A percentile compares a stretch with the other conserved stretches of the same genome.
phyloP scores from a whole-genome alignment of 2,888 invertebrate genomes.

The Lasioglossum calceatum region DNA sequence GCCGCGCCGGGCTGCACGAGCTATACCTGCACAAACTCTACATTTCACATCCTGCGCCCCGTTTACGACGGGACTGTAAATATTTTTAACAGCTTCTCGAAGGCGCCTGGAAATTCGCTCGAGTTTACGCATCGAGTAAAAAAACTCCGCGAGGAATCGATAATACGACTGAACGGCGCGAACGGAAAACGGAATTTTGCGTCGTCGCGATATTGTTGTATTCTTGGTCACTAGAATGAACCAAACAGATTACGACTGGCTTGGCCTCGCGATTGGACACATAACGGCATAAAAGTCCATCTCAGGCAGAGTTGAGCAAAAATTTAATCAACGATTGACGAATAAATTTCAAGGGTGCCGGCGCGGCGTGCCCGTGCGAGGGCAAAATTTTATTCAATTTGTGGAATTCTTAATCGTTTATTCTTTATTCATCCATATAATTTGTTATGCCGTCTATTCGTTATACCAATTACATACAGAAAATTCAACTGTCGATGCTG shows the following conservation, averaged over 20 bases:
- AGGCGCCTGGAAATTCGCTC: conserved; percentile 11
- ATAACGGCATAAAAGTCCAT: no score
- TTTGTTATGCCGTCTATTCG: no score
- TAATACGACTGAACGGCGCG: background rate
- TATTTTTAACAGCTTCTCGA: conserved; percentile 29
- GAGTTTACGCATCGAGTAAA: background rate
- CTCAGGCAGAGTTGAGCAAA: no score
- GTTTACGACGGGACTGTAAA: conserved; percentile 30
- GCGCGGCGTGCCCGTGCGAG: no score
- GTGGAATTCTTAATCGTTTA: no score
- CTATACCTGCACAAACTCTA: background rate
- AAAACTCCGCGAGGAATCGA: conserved; percentile 22
- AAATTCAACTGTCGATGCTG: no score
- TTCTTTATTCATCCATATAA: no score
- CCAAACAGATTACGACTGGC: background rate
- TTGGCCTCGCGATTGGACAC: no score
- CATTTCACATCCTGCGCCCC: conserved; percentile 2
- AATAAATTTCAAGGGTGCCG: no score
- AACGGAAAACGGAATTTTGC: background rate
- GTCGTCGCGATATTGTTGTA: background rate
- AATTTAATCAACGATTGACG: no score
- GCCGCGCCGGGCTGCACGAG: background rate
- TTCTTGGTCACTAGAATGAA: background rate
- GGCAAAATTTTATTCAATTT: no score
- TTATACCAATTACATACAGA: no score